Evolutionary conservation across 2,888 invertebrate species (phyloP), one percentile per base, ranked within the genome.

Genomic region (Bibio marci): DNA sequence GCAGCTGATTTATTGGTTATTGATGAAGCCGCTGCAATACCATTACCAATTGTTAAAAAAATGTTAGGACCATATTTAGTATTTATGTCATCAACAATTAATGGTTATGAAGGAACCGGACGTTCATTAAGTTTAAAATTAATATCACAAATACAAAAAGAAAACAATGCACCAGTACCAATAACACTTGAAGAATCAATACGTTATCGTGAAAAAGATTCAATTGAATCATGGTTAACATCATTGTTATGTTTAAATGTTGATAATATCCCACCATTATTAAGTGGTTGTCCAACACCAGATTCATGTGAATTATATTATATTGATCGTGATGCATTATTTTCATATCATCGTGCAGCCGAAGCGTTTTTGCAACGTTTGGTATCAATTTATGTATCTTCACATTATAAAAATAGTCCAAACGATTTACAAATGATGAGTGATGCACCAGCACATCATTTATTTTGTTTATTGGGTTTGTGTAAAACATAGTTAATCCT

Each of bases 21-120:
- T 41, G 98, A 99, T 60, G 98, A 99, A 62, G 98, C 98, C 2
- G 98, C 98, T 0, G 98, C 98, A 7, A 98, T 99, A 48, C 98
- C 98, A 0, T 65, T 98, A 41, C 83, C 87, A 0, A 74, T 86
- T 50, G 94, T 99, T 1, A 85, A 88, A 47, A 74, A 79, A 2
- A 80, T 95, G 59, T 67, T 87, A 41, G 85, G 83, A 0, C 90
- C 94, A 0, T 94, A 94, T 52, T 69, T 97, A 27, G 85, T 91
- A 11, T 87, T 99, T 55, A 73, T 99, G 55, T 80, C 98, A 0
- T 98, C 97, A 0, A 98, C 98, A 0, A 86, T 97, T 31, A 88
- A 94, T 52, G 98, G 98, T 1, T 97, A 97, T 57, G 97, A 97
- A 65, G 97, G 98, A 39, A 98, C 98, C 0, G 98, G 98, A 0